phyloP scores from a whole-genome alignment of 2,797 vertebrate genomes.

The Acropternis orthonyx region DNA sequence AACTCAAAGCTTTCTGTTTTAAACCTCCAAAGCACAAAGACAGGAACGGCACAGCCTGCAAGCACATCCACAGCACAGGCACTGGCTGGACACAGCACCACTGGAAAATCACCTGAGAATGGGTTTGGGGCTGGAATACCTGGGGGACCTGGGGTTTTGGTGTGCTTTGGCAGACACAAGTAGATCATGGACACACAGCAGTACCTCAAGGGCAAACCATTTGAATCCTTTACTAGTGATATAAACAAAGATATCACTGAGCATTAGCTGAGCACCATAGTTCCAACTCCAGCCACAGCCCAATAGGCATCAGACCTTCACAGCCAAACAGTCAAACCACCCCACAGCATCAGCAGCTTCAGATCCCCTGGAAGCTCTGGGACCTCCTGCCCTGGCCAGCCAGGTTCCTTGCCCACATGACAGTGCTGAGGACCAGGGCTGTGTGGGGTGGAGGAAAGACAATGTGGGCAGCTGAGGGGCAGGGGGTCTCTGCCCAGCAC shows the following conservation, averaged over 20 bases:
- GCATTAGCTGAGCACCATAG: neutral
- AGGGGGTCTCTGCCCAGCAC: no score
- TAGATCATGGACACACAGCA: neutral
- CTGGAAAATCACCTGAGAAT: neutral
- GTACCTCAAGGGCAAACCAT: neutral
- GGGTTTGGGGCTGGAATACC: neutral
- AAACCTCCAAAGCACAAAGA: neutral
- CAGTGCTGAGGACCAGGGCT: neutral
- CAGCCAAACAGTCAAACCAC: neutral
- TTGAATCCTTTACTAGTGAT: neutral
- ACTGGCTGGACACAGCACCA: neutral
- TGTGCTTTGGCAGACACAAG: neutral
- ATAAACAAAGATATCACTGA: neutral
- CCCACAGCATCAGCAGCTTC: accelerated
- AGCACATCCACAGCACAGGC: neutral
- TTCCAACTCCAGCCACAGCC: neutral
- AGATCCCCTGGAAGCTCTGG: neutral
- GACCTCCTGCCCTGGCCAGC: accelerated
- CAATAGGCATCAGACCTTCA: neutral
- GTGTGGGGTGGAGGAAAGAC: accelerated
- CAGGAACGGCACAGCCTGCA: neutral
- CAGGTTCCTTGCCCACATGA: accelerated
- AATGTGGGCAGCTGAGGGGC: accelerated
- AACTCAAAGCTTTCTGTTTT: neutral
- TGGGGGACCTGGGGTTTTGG: neutral